phyloP scores from a whole-genome alignment of 2,113 vertebrate species.

The Cettia cetti region DNA sequence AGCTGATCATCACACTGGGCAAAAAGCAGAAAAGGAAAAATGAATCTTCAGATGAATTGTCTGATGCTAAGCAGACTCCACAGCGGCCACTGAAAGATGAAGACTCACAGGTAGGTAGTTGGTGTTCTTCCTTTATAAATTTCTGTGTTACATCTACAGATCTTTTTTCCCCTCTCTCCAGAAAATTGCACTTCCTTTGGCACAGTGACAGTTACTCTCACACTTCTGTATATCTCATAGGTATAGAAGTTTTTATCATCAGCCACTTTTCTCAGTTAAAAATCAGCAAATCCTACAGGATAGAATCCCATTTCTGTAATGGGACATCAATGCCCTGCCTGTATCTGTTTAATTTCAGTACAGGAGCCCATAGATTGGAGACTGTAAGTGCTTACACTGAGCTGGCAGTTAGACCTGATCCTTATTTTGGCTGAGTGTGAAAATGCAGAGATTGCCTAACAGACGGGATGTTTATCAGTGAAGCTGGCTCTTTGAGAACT shows the following conservation, averaged over 20 bases:
- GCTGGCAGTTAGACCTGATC: not conserved
- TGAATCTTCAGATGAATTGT: slow-evolving; percentile 90
- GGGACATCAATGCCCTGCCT: not conserved
- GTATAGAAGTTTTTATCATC: not conserved
- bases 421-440: not conserved
- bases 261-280: not conserved
- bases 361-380: not conserved
- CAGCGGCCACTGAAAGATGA: slow-evolving; percentile 81
- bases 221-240: not conserved
- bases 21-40: slow-evolving; percentile 97
- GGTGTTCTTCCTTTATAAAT: not conserved
- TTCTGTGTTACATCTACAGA: not conserved
- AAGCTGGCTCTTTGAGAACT: not conserved
- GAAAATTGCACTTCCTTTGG: not conserved
- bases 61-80: slow-evolving; percentile 84
- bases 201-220: not conserved
- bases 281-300: not conserved
- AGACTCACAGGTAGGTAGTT: slow-evolving; percentile 82
- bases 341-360: not conserved
- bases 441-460: not conserved
- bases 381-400: not conserved
- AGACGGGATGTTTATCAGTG: not conserved
- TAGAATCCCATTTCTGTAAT: not conserved
- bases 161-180: not conserved
- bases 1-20: slow-evolving; percentile 95